These are phyloP conservation scores for Hofmannophila pseudospretella DNA, from an alignment of 2,888 invertebrate species.

Conservation along the genomic window DNA sequence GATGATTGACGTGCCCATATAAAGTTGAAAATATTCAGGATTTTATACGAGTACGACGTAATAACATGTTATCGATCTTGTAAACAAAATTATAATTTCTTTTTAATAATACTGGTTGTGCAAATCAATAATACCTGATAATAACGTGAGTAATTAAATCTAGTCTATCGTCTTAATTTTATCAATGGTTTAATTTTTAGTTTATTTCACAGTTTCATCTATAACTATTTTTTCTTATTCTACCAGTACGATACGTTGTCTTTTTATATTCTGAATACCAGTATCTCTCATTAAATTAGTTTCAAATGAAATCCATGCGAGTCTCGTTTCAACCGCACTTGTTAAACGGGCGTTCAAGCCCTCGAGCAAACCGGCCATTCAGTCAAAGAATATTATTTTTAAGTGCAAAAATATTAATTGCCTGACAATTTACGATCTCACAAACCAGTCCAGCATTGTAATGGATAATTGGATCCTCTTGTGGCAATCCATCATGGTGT, in stretches of 20 bases:
- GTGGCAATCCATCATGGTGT: slow-evolving; percentile 23
- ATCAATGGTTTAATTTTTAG: too few relatives aligned
- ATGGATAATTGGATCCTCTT: slow-evolving; percentile 31
- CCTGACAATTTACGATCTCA: slow-evolving; percentile 35
- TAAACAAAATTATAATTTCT: slow-evolving; percentile 36
- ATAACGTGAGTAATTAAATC: too few relatives aligned
- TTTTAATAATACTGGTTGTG: slow-evolving; percentile 9
- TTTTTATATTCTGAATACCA: too few relatives aligned
- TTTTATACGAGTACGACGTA: slow-evolving; percentile 26
- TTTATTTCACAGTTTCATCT: too few relatives aligned
- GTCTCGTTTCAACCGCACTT: slow-evolving; percentile 6
- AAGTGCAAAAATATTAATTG: slow-evolving; percentile 53
- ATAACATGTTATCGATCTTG: slow-evolving; percentile 50
- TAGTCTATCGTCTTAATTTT: too few relatives aligned
- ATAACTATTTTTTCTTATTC: too few relatives aligned
- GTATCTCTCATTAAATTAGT: too few relatives aligned
- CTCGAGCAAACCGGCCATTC: slow-evolving; percentile 3
- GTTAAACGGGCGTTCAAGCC: slow-evolving; percentile 13
- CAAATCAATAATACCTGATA: neutral
- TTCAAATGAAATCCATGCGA: neutral
- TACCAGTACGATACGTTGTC: too few relatives aligned
- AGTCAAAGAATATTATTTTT: slow-evolving; percentile 38
- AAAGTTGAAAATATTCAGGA: slow-evolving; percentile 24
- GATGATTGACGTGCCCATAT: slow-evolving; percentile 61
- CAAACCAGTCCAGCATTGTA: slow-evolving; percentile 12